Evolutionary conservation across 2,888 invertebrate species (phyloP).

Genomic region (Aleiodes leptofemur): DNA sequence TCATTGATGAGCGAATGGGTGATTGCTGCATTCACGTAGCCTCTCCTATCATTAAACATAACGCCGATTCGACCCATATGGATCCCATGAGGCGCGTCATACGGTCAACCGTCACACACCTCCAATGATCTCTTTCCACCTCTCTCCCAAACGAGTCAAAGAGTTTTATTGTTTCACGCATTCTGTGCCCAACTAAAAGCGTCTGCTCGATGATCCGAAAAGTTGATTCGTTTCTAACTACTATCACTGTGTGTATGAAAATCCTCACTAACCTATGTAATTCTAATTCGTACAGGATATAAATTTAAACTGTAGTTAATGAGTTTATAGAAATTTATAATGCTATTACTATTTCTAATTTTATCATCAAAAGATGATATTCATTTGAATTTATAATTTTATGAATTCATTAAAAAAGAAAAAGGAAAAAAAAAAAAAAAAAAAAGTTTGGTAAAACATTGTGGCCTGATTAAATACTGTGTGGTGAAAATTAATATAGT

Average conservation of each 20-base stretch:
- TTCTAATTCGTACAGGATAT: slow-evolving; percentile 18
- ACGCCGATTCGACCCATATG: background rate
- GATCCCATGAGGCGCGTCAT: slow-evolving; percentile 22
- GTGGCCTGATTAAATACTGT: too few relatives aligned
- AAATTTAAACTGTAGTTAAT: background rate
- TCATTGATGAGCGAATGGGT: slow-evolving; percentile 3
- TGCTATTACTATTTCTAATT: background rate
- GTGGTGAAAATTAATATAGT: too few relatives aligned
- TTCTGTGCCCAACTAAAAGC: slow-evolving; percentile 13
- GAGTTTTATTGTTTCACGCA: slow-evolving; percentile 20
- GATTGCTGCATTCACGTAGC: background rate
- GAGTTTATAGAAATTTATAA: slow-evolving; percentile 12
- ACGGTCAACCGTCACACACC: slow-evolving; percentile 1
- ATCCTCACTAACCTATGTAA: background rate
- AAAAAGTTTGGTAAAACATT: too few relatives aligned
- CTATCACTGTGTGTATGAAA: background rate
- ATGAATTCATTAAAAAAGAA: too few relatives aligned
- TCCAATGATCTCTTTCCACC: background rate
- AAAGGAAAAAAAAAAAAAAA: too few relatives aligned
- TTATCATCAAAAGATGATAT: background rate
- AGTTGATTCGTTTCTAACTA: slow-evolving; percentile 2
- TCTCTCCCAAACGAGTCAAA: background rate
- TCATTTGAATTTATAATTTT: background rate
- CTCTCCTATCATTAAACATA: slow-evolving; percentile 9
- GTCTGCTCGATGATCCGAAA: slow-evolving; percentile 25